Evolutionary conservation across 2,797 vertebrate genomes (phyloP).

Genomic region (Coilia nasus): DNA sequence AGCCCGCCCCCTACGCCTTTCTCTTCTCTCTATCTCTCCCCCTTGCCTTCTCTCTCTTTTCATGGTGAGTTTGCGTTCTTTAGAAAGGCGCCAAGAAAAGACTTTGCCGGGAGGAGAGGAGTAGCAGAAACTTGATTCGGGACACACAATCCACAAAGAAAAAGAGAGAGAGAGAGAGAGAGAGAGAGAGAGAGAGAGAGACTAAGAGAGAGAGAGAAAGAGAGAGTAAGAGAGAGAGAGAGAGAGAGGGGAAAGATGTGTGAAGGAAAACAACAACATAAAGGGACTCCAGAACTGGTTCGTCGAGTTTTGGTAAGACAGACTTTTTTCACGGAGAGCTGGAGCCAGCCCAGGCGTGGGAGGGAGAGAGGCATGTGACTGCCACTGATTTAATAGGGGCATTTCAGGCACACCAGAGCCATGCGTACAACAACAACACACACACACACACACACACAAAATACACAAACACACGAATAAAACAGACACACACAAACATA

Average conservation of each 20-base stretch:
- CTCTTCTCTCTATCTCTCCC: not conserved
- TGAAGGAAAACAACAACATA: not conserved
- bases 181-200: not conserved
- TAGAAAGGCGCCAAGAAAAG: not conserved
- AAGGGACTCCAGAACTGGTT: not conserved
- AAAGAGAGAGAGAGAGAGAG: not conserved
- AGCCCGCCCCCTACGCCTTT: not conserved
- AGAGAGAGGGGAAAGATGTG: not conserved
- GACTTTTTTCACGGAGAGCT: not conserved
- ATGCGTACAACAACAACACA: not conserved
- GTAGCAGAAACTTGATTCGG: not conserved
- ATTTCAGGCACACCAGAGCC: not conserved
- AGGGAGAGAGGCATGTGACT: not conserved
- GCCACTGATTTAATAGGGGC: not conserved
- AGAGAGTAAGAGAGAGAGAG: not conserved
- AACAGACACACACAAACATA: not conserved
- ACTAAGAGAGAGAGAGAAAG: not conserved
- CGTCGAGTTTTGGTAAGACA: not conserved
- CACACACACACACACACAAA: not conserved
- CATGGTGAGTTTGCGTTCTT: not conserved
- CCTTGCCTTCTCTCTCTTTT: not conserved
- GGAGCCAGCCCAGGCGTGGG: not conserved
- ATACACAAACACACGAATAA: not conserved
- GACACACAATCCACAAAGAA: not conserved
- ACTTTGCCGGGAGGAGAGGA: not conserved